Percentiles rank a stretch among this genome's conserved stretches.
These are phyloP conservation scores for Hirtodrosophila confusa DNA, from an alignment of 2,888 invertebrate species.

Conservation along the genomic window DNA sequence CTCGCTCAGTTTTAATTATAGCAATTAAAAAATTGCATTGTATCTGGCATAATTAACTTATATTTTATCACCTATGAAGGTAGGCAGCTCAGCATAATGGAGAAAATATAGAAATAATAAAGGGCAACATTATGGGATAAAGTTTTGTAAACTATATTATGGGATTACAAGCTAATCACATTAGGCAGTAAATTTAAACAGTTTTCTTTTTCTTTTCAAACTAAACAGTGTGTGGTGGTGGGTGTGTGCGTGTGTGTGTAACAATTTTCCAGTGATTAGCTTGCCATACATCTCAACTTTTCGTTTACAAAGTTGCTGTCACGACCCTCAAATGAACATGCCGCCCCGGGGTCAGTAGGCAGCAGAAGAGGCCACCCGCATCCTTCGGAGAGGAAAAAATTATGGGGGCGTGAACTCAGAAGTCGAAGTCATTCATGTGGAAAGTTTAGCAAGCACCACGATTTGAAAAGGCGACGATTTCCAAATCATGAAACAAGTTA, in stretches of 20 bases:
- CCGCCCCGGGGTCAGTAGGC: conserved; percentile 55
- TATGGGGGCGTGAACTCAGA: conserved; percentile 62
- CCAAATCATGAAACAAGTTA: conserved; percentile 40
- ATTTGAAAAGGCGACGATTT: conserved; percentile 33
- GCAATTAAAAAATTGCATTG: not conserved
- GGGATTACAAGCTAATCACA: conserved; percentile 64
- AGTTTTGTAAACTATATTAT: conserved; percentile 53
- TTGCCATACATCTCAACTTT: conserved; percentile 61
- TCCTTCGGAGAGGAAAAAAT: conserved; percentile 26
- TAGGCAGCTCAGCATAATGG: not conserved
- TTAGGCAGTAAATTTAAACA: conserved; percentile 41
- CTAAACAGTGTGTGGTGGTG: conserved; percentile 8
- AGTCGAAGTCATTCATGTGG: conserved; percentile 57
- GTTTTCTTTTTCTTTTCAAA: conserved; percentile 7
- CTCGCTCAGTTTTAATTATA: not conserved
- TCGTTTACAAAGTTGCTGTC: conserved; percentile 59
- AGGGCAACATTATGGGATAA: conserved; percentile 8
- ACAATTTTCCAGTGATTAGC: conserved; percentile 71
- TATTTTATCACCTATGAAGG: not conserved
- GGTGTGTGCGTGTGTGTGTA: conserved; percentile 21
- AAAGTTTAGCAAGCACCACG: conserved; percentile 51
- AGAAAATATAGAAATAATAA: not conserved
- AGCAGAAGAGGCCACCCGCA: not conserved
- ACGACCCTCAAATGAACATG: conserved; percentile 61
- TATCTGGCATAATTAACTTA: not conserved